phyloP scores from a whole-genome alignment of 2,113 vertebrate genomes.

The Pygoscelis antarcticus region DNA sequence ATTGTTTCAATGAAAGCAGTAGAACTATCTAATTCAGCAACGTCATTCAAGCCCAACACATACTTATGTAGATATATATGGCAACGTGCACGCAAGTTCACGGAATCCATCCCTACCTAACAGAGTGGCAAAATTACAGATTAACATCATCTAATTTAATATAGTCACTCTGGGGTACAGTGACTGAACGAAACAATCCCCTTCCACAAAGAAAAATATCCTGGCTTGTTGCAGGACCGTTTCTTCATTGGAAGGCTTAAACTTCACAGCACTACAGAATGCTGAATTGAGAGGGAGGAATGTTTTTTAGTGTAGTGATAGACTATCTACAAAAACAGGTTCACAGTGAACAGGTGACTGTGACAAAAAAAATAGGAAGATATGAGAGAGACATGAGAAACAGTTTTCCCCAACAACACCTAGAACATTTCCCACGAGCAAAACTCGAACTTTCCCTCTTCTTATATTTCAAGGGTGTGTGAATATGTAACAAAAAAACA shows the following conservation, averaged over 20 bases:
- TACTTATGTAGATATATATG: accelerated
- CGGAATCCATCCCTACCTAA: not conserved
- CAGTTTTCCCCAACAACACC: not conserved
- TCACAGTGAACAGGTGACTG: not conserved
- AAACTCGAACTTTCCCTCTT: not conserved
- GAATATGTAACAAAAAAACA: not conserved
- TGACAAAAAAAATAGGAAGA: not conserved
- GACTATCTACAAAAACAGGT: not conserved
- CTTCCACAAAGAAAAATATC: not conserved
- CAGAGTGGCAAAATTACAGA: not conserved
- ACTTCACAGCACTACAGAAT: not conserved
- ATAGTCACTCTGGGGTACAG: not conserved
- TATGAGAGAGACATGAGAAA: not conserved
- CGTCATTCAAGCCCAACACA: not conserved
- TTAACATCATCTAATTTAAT: not conserved
- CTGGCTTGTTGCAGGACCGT: not conserved
- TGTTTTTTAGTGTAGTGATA: not conserved
- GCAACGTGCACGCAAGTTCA: not conserved
- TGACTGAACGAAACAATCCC: not conserved
- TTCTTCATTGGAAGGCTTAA: not conserved
- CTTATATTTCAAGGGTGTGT: not conserved
- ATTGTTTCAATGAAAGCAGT: not conserved
- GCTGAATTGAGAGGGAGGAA: not conserved
- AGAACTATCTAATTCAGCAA: not conserved
- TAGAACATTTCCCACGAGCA: accelerated